Evolutionary conservation across 2,797 vertebrate genomes (phyloP).

Genomic region (Coluber constrictor): DNA sequence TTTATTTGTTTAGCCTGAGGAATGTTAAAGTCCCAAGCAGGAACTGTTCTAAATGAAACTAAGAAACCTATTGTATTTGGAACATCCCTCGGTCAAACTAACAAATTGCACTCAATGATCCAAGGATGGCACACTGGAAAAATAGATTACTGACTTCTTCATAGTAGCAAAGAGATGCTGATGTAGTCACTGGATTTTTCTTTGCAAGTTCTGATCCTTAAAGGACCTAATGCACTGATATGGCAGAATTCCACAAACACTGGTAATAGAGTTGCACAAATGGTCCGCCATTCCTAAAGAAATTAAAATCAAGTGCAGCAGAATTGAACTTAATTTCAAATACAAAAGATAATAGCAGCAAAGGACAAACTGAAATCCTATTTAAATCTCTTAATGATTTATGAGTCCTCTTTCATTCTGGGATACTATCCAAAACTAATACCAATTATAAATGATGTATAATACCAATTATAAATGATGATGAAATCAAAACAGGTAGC

Average conservation of each 20-base stretch:
- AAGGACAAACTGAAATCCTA: conserved; percentile 7
- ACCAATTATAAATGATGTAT: conserved; percentile 34
- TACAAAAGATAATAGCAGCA: conserved; percentile 10
- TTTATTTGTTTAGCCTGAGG: background rate
- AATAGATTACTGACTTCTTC: background rate
- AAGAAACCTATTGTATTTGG: background rate
- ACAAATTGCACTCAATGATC: background rate
- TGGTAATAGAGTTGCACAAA: background rate
- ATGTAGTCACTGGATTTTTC: background rate
- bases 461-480: conserved; percentile 36
- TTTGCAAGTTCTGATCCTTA: background rate
- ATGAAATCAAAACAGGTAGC: rapidly evolving
- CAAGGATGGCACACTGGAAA: background rate
- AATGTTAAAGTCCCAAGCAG: background rate
- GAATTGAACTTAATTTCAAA: conserved; percentile 25
- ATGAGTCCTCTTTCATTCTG: conserved; percentile 36
- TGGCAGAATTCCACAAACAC: background rate
- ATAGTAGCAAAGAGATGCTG: background rate
- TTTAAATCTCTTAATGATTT: conserved; percentile 52
- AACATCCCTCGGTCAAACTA: background rate
- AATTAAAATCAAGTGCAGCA: background rate
- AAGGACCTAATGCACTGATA: background rate
- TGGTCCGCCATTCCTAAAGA: conserved; percentile 20
- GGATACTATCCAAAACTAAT: conserved; percentile 42
- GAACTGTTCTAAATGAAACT: background rate